Base-by-base conservation (phyloP, 2,888 invertebrate genomes). In the Ctenicera cuprea region DNA sequence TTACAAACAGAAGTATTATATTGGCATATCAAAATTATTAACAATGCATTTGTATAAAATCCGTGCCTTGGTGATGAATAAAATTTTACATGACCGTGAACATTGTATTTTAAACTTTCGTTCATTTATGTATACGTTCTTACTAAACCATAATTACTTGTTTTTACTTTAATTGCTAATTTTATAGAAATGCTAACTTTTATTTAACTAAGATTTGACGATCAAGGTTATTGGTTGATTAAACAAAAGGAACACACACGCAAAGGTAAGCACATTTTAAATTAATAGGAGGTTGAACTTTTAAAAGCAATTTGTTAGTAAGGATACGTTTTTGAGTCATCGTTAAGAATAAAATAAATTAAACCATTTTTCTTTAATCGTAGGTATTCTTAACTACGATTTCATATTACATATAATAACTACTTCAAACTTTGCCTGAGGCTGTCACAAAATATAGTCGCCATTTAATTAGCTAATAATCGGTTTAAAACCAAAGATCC, bases 401-500 rank as follows among this genome's bases (percentile, higher is more conserved):
- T 69, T 69, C 48, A 50, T 37, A 73, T 72, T 72, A 69, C 26
- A 61, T 68, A 72, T 75, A 75, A 75, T 75, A 72, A 72, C 72
- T 59, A 38, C 72, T 75, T 72, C 54, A 72, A 69, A 72, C 20
- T 62, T 59, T 61, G 70, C 75, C 72, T 30, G 26, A 52, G 69
- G 76, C 71, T 26, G 18, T 63, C 52, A 66, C 9, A 59, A 78
- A 78, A 76, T 78, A 74, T 76, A 79, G 77, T 80, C 77, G 78
- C 79, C 78, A 79, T 80, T 81, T 81, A 81, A 81, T 81, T 81
- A 81, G 79, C 80, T 80, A 80, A 81, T 78, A 76, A 80, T 81
- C 79, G 80, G 77, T 80, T 77, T 66, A 71, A 78, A 77, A 75
- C 69, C 78, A 74, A 76, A 76, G 76, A 73, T 66, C 76, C 75